These are phyloP conservation scores for Mechanitis messenoides DNA, from an alignment of 2,888 invertebrate genomes.

Conservation along the genomic window DNA sequence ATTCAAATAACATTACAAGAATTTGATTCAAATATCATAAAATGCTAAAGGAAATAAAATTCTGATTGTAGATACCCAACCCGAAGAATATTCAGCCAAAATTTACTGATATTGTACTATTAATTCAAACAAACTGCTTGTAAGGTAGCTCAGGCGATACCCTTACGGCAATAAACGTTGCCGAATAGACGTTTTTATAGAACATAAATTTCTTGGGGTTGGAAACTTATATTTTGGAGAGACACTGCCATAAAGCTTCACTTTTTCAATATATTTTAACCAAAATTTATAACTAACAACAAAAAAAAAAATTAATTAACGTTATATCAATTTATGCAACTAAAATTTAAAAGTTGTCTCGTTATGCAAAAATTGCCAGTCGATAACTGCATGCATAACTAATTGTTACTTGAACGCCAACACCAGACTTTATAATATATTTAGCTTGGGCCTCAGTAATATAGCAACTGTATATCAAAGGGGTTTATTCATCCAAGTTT, in stretches of 20 bases:
- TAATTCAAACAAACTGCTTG: conserved; percentile 33
- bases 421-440: not conserved
- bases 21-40: not conserved
- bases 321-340: not conserved
- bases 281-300: not conserved
- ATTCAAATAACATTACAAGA: not conserved
- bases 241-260: conserved; percentile 21
- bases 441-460: too few relatives aligned
- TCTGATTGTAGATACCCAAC: not conserved
- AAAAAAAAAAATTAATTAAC: not conserved
- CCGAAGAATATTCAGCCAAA: conserved; percentile 14
- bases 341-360: not conserved
- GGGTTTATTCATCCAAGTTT: not conserved
- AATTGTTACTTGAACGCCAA: conserved; percentile 3
- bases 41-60: not conserved
- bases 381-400: conserved; percentile 6
- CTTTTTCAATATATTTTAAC: not conserved
- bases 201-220: conserved; percentile 32
- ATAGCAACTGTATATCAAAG: too few relatives aligned
- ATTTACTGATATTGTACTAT: conserved; percentile 30
- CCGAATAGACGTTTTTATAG: conserved; percentile 35
- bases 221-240: conserved; percentile 29
- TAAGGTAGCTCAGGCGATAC: conserved; percentile 30
- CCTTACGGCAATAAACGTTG: conserved; percentile 32
- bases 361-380: conserved; percentile 1